Evolutionary conservation across 2,113 vertebrate species (phyloP), one percentile per base, ranked within the genome.

Genomic region (Tyrannus savana): DNA sequence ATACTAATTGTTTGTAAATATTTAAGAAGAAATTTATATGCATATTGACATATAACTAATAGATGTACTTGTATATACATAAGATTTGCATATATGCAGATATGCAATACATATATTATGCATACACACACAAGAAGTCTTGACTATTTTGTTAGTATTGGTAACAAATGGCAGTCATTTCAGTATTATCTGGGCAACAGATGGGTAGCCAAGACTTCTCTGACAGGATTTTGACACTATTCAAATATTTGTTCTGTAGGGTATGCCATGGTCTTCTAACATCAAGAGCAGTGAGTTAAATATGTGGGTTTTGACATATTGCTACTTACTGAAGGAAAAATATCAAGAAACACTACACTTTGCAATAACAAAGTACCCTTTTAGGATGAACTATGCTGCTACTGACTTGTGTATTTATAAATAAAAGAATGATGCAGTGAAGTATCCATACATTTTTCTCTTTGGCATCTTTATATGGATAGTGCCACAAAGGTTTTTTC

Each of bases 341-440:
- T 85, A 95, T 19, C 47, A 74, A 91, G 84, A 59, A 84, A 47
- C 52, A 58, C 73, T 93, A 68, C 52, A 62, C 37, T 84, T 96
- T 46, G 88, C 92, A 96, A 96, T 95, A 96, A 95, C 66, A 53
- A 95, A 92, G 64, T 90, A 95, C 39, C 53, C 56, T 93, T 92
- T 94, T 80, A 83, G 49, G 93, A 90, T 72, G 25, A 93, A 73
- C 50, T 80, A n/a, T 90, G 79, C 91, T 95, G 82, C 87, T 97
- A 77, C 55, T 79, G 69, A 73, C 79, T 87, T 93, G 27, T 89
- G 55, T 93, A 77, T 95, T 93, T 95, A 78, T 80, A 93, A 94
- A 94, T 95, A 92, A 94, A 91, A 84, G 41, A 94, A 95, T 92
- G 46, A 55, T 89, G 44, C 66, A 53, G 77, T 77, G 71, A 89